phyloP scores from a whole-genome alignment of 2,113 vertebrate species.

The Turnix velox region DNA sequence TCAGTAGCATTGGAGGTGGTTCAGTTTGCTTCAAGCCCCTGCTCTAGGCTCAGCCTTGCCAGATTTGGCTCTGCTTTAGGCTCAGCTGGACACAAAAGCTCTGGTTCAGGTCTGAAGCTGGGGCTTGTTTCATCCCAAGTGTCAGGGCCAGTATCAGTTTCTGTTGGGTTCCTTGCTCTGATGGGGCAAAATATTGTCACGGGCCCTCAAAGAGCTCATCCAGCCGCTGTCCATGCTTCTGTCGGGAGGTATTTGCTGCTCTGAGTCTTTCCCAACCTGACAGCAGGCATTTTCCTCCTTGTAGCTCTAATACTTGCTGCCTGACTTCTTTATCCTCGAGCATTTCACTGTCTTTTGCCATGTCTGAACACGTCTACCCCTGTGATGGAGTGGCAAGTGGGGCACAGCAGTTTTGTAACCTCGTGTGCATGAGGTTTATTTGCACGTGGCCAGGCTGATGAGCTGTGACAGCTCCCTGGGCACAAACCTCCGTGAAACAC shows the following conservation, averaged over 20 bases:
- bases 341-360: not conserved
- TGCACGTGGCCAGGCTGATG: fast-evolving
- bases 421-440: fast-evolving
- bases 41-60: not conserved
- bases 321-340: fast-evolving
- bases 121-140: not conserved
- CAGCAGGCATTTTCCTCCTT: not conserved
- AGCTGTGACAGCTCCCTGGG: not conserved
- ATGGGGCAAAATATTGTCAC: not conserved
- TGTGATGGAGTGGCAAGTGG: not conserved
- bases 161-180: not conserved
- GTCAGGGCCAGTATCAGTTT: not conserved
- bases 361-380: not conserved
- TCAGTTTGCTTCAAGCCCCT: not conserved
- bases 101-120: not conserved
- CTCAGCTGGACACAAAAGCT: not conserved
- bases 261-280: not conserved
- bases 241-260: not conserved
- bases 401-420: not conserved
- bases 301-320: fast-evolving
- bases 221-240: fast-evolving
- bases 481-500: fast-evolving
- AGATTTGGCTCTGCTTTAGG: not conserved
- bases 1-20: not conserved
- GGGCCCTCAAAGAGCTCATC: fast-evolving